These are phyloP conservation scores for Trichogramma evanescens DNA, from an alignment of 2,888 invertebrate genomes.

Conservation along the genomic window DNA sequence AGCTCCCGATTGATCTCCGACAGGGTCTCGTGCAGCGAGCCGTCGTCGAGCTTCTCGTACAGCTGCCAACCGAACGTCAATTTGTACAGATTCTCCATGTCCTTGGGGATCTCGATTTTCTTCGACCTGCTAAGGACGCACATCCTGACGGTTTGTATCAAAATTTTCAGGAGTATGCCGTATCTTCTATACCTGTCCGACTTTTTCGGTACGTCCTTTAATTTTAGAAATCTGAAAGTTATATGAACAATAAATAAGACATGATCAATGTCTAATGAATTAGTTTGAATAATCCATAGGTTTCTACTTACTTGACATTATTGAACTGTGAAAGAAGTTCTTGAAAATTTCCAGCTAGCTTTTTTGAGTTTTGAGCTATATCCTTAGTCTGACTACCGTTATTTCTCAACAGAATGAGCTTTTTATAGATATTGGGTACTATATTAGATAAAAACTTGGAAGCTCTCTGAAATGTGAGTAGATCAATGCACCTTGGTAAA, in stretches of 20 bases:
- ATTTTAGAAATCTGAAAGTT: slow-evolving; percentile 21
- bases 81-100: slow-evolving; percentile 29
- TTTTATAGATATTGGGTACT: slow-evolving; percentile 28
- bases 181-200: slow-evolving; percentile 24
- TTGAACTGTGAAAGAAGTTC: slow-evolving; percentile 31
- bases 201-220: slow-evolving; percentile 13
- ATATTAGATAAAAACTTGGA: slow-evolving; percentile 22
- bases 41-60: slow-evolving; percentile 22
- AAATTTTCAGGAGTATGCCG: slow-evolving; percentile 32
- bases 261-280: not conserved
- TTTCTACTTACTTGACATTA: slow-evolving; percentile 21
- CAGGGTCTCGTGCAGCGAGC: slow-evolving; percentile 19
- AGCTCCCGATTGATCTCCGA: slow-evolving; percentile 27
- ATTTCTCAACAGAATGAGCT: slow-evolving; percentile 25
- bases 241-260: not conserved
- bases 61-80: slow-evolving; percentile 33
- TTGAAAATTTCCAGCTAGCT: slow-evolving; percentile 27
- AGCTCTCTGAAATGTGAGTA: slow-evolving; percentile 30
- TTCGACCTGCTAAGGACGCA: slow-evolving; percentile 25
- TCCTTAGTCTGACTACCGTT: slow-evolving; percentile 28
- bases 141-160: slow-evolving; percentile 25
- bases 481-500: slow-evolving; percentile 26
- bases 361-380: slow-evolving; percentile 22
- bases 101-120: not conserved
- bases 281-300: not conserved